A percentile compares a stretch with the other conserved stretches of the same genome.
Evolutionary conservation across 2,888 invertebrate genomes (phyloP).

Genomic region (Masnerella sp.): DNA sequence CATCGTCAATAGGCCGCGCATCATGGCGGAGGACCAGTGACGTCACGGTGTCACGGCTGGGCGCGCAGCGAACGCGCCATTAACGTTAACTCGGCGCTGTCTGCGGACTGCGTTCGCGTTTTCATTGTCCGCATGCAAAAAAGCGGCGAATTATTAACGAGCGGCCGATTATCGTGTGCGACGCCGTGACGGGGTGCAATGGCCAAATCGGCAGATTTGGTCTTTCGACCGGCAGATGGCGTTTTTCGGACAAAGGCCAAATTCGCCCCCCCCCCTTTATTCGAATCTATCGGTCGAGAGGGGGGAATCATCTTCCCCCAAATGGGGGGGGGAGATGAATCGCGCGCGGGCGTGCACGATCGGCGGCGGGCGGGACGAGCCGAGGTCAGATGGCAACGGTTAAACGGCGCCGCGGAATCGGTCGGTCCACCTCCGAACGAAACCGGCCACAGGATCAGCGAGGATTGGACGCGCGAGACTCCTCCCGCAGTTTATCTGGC

Average conservation of each 20-base stretch:
- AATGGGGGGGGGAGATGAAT: conserved; percentile 14
- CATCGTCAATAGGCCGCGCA: conserved; percentile 14
- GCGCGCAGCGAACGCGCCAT: conserved; percentile 74
- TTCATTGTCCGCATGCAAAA: conserved; percentile 42
- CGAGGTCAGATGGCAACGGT: conserved; percentile 60
- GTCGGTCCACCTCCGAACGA: conserved; percentile 56
- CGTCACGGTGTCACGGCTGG: conserved; percentile 76
- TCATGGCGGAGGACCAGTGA: conserved; percentile 69
- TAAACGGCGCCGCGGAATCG: conserved; percentile 39
- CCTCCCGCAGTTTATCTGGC: conserved; percentile 75
- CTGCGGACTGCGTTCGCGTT: conserved; percentile 57
- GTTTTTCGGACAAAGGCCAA: no score
- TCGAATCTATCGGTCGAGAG: no score
- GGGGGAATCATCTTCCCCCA: no score
- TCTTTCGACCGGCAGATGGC: neutral
- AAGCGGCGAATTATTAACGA: conserved; percentile 49
- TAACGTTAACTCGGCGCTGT: conserved; percentile 69
- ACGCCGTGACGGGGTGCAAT: conserved; percentile 10
- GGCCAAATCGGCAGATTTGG: conserved; percentile 4
- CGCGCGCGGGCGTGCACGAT: conserved; percentile 28
- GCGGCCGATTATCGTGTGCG: conserved; percentile 35
- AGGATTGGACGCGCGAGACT: conserved; percentile 76
- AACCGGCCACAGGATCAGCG: conserved; percentile 68
- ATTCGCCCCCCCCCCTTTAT: conserved; percentile 2
- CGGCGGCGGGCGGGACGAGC: conserved; percentile 58